These are phyloP conservation scores for Calliopsis andreniformis DNA, from an alignment of 1,140 invertebrate genomes.

Conservation along the genomic window DNA sequence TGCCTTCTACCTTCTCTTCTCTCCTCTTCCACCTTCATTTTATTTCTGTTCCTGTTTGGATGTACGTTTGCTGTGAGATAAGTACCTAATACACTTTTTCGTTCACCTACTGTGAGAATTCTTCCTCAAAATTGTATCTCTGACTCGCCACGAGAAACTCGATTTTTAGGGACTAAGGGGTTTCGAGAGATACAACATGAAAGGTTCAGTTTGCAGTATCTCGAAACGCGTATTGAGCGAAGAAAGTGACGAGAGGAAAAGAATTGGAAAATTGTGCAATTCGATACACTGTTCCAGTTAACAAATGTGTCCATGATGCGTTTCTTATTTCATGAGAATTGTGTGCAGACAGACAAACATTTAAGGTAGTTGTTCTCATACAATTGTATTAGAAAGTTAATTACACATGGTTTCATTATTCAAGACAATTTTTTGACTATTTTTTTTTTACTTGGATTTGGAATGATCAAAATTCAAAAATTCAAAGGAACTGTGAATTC, in stretches of 20 bases:
- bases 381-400: no score
- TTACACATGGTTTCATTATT: no score
- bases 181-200: background rate
- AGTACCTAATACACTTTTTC: constrained; percentile 27
- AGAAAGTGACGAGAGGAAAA: no score
- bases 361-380: no score
- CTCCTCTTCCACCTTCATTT: background rate
- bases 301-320: constrained; percentile 26
- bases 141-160: constrained; percentile 24
- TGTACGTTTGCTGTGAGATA: constrained; percentile 11
- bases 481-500: no score
- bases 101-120: background rate
- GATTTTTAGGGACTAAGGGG: constrained; percentile 31
- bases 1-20: background rate
- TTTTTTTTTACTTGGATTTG: no score
- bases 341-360: no score
- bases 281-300: constrained; percentile 39
- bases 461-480: no score
- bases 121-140: constrained; percentile 32
- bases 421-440: no score
- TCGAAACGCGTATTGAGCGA: background rate
- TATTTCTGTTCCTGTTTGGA: background rate
- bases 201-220: constrained; percentile 14
- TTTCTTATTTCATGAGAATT: constrained; percentile 1
- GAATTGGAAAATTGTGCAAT: constrained; percentile 31